Base-by-base conservation (phyloP, 2,888 invertebrate genomes). In the Venustoraphidia nigricollis region DNA sequence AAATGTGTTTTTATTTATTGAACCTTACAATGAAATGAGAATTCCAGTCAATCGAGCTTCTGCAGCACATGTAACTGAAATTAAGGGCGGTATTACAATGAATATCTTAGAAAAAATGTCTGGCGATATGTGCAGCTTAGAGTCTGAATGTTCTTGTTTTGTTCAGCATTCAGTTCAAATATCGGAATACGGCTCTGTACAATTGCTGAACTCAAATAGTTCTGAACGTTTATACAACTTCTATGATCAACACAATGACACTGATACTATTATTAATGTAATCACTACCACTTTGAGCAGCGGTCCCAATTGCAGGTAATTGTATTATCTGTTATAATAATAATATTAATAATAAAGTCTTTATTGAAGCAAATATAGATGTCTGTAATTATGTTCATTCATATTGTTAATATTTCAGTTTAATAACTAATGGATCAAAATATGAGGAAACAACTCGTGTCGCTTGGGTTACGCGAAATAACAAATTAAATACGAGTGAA, bases 151-250 rank as follows among this genome's bases (percentile, higher is more conserved):
- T 46, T 55, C 52, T 47, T 66, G 66, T 53, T 60, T 60, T 3
- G 46, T 56, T 10, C 65, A 66, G 50, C 52, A 60, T 43, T 57
- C 59, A 4, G 50, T 65, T 9, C 60, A 61, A 53, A 58, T 66
- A 50, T 56, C 62, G 8, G 56, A 61, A 1, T 54, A 60, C 48
- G 51, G 56, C 36, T 62, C 64, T 2, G 52, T 62, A 13, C 52
- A 55, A 46, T 14, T 46, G 9, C 54, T 65, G 35, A 50, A 58
- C 8, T 59, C 61, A 44, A 59, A 60, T 52, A 55, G 53, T 17
- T 50, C 46, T n/a, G 60, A 65, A 53, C 57, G 65, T 50, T 55
- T 61, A 47, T 66, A 59, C 52, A 62, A 57, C 46, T 65, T 61
- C 27, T 27, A 27, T 27, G 27, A 27, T 27, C 27, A 27, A 6